These are phyloP conservation scores for Loxodonta africana DNA, from an alignment of 2,113 vertebrate species.

Conservation along the genomic window DNA sequence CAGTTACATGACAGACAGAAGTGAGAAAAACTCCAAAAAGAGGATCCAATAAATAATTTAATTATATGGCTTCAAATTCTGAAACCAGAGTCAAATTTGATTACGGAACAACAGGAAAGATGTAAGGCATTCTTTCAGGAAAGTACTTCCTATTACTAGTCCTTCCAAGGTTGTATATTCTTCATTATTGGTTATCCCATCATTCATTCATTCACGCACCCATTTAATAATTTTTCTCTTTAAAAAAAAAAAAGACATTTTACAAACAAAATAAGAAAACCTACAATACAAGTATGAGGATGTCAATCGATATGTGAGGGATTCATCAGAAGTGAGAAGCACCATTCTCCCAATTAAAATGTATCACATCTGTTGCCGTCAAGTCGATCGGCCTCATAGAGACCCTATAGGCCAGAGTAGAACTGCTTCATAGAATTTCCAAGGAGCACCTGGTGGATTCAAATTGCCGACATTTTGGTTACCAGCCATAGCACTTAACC, in stretches of 20 bases:
- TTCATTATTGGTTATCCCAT: not conserved
- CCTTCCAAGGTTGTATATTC: not conserved
- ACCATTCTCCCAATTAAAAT: not conserved
- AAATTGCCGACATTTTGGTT: too few relatives aligned
- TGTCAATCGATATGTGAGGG: not conserved
- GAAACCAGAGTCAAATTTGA: not conserved
- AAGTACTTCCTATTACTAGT: not conserved
- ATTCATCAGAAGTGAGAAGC: not conserved
- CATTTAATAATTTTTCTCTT: not conserved
- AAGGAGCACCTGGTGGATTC: too few relatives aligned
- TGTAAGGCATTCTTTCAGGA: not conserved
- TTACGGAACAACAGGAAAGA: not conserved
- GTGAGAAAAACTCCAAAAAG: not conserved
- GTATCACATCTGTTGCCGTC: too few relatives aligned
- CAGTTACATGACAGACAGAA: not conserved
- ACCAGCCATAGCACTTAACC: too few relatives aligned
- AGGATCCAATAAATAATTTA: not conserved
- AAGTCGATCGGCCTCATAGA: too few relatives aligned
- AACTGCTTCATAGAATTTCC: too few relatives aligned
- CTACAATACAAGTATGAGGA: not conserved
- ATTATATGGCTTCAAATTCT: not conserved
- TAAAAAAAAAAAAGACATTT: not conserved
- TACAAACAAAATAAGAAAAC: not conserved
- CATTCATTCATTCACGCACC: not conserved
- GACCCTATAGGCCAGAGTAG: too few relatives aligned